A percentile compares a stretch with the other conserved stretches of the same genome.
phyloP scores from a whole-genome alignment of 2,888 invertebrate genomes.

The Electrophaes corylata region DNA sequence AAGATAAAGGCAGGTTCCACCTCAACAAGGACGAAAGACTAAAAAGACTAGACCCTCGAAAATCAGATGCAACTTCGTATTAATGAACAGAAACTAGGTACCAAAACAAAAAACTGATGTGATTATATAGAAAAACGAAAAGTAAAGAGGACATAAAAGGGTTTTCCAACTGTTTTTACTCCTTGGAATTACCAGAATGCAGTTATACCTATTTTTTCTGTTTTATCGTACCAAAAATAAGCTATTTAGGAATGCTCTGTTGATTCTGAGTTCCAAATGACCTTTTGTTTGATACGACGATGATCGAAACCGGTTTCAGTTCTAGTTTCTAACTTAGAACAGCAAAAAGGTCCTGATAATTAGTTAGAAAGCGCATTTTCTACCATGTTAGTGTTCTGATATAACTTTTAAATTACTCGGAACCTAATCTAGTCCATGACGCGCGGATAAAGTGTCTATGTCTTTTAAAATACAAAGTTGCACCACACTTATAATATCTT shows the following conservation, averaged over 20 bases:
- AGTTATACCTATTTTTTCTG: background rate
- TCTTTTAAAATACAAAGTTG: background rate
- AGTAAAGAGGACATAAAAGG: too few relatives aligned
- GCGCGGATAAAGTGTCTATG: background rate
- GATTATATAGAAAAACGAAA: too few relatives aligned
- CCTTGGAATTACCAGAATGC: background rate
- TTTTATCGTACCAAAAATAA: background rate
- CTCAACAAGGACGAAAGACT: too few relatives aligned
- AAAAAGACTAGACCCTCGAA: background rate
- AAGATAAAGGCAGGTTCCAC: background rate
- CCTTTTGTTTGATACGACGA: slow-evolving; percentile 15
- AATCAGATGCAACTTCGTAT: too few relatives aligned
- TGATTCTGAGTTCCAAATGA: slow-evolving; percentile 1
- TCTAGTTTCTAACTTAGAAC: background rate
- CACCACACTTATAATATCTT: too few relatives aligned
- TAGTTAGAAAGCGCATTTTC: slow-evolving; percentile 5
- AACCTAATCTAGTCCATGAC: background rate
- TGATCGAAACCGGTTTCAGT: slow-evolving; percentile 17
- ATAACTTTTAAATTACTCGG: background rate
- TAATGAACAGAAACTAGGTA: too few relatives aligned
- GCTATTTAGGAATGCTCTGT: background rate
- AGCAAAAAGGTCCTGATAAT: background rate
- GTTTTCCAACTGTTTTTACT: background rate
- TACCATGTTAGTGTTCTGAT: background rate
- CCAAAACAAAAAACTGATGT: too few relatives aligned